Conservation (phyloP, 2,113 vertebrate genomes). For the Prunella himalayana region DNA sequence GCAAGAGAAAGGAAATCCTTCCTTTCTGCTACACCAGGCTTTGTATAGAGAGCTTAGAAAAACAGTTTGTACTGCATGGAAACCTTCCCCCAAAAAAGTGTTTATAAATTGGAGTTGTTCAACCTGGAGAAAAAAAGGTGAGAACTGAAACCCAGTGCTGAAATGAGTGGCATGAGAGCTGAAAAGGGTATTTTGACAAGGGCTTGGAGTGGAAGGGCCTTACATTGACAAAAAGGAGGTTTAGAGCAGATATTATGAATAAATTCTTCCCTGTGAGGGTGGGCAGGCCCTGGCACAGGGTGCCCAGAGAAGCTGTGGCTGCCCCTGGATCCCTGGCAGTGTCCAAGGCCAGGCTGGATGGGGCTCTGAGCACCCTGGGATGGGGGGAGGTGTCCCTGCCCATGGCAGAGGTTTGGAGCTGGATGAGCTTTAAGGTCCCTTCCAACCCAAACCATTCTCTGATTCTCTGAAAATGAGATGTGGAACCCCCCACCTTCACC, state of each 20-base stretch:
- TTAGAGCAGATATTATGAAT: neutral
- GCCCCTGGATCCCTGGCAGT: neutral
- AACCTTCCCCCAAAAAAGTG: rapidly evolving
- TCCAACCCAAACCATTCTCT: neutral
- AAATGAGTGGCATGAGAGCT: rapidly evolving
- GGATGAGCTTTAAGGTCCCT: neutral
- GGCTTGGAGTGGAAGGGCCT: neutral
- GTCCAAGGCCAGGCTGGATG: neutral
- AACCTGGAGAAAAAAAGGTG: neutral
- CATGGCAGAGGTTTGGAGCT: neutral
- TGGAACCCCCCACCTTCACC: neutral
- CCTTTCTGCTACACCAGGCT: neutral
- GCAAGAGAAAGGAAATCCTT: neutral
- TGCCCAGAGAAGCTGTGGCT: neutral
- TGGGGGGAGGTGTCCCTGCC: neutral
- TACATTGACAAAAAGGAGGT: too few species aligned
- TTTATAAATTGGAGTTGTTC: neutral
- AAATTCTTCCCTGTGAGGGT: neutral
- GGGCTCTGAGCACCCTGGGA: rapidly evolving
- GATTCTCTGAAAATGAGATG: neutral
- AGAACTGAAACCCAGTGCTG: neutral
- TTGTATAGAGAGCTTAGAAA: neutral
- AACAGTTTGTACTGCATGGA: neutral
- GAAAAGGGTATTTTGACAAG: neutral
- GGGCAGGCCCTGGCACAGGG: rapidly evolving